Conservation (phyloP, 92 coral and sea anemone species). For the Parazoanthus atlanticus region DNA sequence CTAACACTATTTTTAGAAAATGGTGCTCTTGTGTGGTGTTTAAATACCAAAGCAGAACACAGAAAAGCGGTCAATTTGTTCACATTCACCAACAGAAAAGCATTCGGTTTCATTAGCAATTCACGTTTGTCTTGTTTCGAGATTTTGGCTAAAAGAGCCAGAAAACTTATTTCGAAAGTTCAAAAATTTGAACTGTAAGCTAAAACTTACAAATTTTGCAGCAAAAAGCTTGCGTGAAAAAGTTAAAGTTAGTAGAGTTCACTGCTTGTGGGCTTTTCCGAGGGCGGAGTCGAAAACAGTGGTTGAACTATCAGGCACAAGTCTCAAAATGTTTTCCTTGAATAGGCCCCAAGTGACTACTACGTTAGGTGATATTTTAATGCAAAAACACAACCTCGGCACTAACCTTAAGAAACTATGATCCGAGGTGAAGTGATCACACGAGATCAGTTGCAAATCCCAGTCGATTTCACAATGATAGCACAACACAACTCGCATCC, state of each 20-base stretch:
- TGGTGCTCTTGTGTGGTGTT: constrained; percentile 26
- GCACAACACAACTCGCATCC: constrained; percentile 1
- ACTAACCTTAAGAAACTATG: constrained; percentile 37
- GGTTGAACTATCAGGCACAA: constrained; percentile 15
- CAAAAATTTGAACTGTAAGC: not conserved
- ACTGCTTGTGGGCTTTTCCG: constrained; percentile 31
- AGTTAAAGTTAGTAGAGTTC: not conserved
- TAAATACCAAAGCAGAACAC: constrained; percentile 26
- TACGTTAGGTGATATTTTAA: constrained; percentile 7
- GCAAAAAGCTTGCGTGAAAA: not conserved
- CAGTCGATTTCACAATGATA: constrained; percentile 26
- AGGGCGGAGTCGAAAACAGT: constrained; percentile 47
- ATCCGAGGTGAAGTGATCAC: constrained; percentile 24
- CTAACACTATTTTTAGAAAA: constrained; percentile 9
- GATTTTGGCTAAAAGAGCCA: not conserved
- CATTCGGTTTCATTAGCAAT: constrained; percentile 51
- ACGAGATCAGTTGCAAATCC: constrained; percentile 35
- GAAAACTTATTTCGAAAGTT: not conserved
- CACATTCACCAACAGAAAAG: constrained; percentile 46
- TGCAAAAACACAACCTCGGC: constrained; percentile 19
- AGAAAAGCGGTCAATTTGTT: constrained; percentile 22
- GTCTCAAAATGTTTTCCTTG: constrained; percentile 23
- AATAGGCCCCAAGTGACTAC: constrained; percentile 11
- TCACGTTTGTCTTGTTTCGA: constrained; percentile 14
- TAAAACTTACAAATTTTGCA: not conserved